phyloP scores from a whole-genome alignment of 2,797 vertebrate genomes.

The Peromyscus aztecus region DNA sequence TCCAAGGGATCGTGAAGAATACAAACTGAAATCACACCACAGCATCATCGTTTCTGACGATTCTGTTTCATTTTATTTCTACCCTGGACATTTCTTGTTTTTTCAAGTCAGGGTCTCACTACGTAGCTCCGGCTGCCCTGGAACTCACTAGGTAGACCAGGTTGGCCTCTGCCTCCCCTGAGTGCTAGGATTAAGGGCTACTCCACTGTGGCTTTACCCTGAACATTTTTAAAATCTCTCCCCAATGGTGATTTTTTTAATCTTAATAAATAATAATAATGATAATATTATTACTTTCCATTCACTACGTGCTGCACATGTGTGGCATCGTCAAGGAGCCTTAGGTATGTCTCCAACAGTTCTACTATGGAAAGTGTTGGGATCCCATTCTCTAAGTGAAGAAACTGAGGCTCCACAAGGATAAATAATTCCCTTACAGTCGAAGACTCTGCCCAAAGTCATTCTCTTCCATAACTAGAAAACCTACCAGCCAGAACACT shows the following conservation, averaged over 20 bases:
- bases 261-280: neutral
- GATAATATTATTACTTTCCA: neutral
- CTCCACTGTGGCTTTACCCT: neutral
- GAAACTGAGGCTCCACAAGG: neutral
- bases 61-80: conserved; percentile 5
- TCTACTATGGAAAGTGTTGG: neutral
- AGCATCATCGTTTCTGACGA: neutral
- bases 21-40: neutral
- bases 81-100: neutral
- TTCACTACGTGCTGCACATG: neutral
- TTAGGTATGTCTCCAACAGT: neutral
- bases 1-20: neutral
- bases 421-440: neutral
- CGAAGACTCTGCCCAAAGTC: conserved; percentile 27
- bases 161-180: neutral
- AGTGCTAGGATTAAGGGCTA: neutral
- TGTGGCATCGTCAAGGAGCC: neutral
- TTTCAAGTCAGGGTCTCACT: neutral
- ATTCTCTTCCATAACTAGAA: conserved; percentile 38
- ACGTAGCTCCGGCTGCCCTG: neutral
- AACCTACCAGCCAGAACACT: conserved; percentile 24
- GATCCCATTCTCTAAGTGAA: neutral
- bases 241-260: neutral
- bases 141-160: neutral
- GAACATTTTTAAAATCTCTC: neutral